These are phyloP conservation scores for Neodiprion fabricii DNA, from an alignment of 1,140 invertebrate species.

Conservation along the genomic window DNA sequence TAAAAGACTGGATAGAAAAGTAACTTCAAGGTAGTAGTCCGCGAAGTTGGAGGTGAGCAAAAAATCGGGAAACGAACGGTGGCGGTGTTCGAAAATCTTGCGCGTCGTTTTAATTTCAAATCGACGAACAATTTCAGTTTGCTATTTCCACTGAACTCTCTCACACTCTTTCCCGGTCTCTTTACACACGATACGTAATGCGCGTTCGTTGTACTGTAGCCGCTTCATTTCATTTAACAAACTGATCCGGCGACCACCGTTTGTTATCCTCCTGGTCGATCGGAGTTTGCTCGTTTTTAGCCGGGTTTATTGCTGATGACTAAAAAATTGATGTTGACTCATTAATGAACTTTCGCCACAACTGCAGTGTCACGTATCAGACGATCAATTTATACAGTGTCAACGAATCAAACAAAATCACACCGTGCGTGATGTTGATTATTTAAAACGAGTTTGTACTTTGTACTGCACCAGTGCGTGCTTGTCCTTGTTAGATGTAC, in stretches of 20 bases:
- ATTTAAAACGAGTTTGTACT: neutral
- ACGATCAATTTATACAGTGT: neutral
- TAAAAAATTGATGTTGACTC: slow-evolving; percentile 50
- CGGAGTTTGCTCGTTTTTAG: slow-evolving; percentile 40
- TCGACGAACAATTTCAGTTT: slow-evolving; percentile 52
- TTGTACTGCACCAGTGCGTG: neutral
- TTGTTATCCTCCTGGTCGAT: neutral
- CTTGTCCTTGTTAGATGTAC: neutral
- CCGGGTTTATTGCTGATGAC: slow-evolving; percentile 53
- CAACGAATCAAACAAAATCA: neutral
- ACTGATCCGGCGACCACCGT: slow-evolving; percentile 25
- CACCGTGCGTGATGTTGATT: neutral
- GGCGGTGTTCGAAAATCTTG: too few relatives aligned
- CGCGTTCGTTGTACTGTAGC: slow-evolving; percentile 49
- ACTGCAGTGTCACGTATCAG: neutral
- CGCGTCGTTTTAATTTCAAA: slow-evolving; percentile 41
- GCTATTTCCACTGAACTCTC: slow-evolving; percentile 26
- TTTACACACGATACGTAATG: slow-evolving; percentile 38
- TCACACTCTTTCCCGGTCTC: slow-evolving; percentile 18
- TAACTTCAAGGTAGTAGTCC: too few relatives aligned
- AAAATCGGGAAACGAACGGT: too few relatives aligned
- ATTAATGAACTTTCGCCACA: slow-evolving; percentile 37
- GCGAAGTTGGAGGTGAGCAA: too few relatives aligned
- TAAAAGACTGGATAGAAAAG: too few relatives aligned
- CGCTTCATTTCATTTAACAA: slow-evolving; percentile 55